Evolutionary conservation across 2,797 vertebrate genomes (phyloP).

Genomic region (Astyanax mexicanus): DNA sequence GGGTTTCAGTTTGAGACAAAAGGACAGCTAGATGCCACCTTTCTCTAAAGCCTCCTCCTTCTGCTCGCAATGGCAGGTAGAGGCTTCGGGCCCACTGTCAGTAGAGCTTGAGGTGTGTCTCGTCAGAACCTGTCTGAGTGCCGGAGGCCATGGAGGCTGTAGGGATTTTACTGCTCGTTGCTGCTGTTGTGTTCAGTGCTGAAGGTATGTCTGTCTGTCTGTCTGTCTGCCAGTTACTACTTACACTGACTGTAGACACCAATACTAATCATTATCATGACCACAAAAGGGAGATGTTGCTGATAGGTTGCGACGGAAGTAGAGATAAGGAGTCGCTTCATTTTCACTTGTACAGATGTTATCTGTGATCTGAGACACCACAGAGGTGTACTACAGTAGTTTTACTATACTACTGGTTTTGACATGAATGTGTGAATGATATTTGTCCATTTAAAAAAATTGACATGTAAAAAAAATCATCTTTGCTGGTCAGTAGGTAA

Average conservation of each 20-base stretch:
- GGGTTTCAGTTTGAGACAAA: slow-evolving; percentile 45
- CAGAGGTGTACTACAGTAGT: no score
- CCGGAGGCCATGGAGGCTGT: slow-evolving; percentile 36
- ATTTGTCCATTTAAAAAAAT: no score
- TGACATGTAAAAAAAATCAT: no score
- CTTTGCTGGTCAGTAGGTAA: no score
- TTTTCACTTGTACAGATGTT: not conserved
- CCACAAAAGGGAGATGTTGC: slow-evolving; percentile 31
- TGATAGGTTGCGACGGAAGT: not conserved
- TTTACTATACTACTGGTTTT: not conserved
- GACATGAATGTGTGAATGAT: no score
- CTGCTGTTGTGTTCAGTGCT: slow-evolving; percentile 15
- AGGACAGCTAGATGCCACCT: slow-evolving; percentile 3
- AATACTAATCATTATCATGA: slow-evolving; percentile 8
- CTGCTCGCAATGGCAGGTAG: not conserved
- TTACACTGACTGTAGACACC: not conserved
- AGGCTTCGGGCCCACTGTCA: not conserved
- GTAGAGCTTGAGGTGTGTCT: slow-evolving; percentile 1
- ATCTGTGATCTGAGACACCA: not conserved
- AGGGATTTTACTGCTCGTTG: slow-evolving; percentile 38
- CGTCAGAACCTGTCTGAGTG: not conserved
- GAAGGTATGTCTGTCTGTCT: slow-evolving; percentile 55
- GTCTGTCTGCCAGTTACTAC: not conserved
- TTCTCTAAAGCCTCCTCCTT: not conserved
- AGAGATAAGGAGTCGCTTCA: not conserved